Evolutionary conservation across 2,797 vertebrate genomes (phyloP).

Genomic region (Coluber constrictor): DNA sequence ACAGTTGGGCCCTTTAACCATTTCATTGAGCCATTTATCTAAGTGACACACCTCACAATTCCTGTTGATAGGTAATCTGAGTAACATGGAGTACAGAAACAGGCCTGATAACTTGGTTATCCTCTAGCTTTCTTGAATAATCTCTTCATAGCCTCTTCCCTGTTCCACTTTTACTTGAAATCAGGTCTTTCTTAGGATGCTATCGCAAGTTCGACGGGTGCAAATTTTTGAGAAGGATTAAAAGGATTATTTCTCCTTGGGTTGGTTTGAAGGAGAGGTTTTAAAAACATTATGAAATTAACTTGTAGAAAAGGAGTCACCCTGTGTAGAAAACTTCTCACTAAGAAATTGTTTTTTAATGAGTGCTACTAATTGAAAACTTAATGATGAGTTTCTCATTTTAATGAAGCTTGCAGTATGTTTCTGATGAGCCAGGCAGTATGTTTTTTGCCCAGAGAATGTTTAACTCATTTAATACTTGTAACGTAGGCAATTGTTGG

Average conservation of each 20-base stretch:
- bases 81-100: conserved; percentile 52
- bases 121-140: conserved; percentile 22
- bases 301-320: not conserved
- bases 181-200: not conserved
- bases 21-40: conserved; percentile 57
- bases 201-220: not conserved
- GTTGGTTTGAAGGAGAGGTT: not conserved
- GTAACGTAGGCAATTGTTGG: not conserved
- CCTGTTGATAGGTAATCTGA: conserved; percentile 62
- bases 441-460: not conserved
- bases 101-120: conserved; percentile 56
- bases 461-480: not conserved
- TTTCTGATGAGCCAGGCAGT: conserved; percentile 3
- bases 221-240: not conserved
- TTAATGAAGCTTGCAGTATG: not conserved
- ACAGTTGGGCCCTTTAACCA: conserved; percentile 18
- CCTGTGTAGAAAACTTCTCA: not conserved
- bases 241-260: not conserved
- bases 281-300: not conserved
- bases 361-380: conserved; percentile 13
- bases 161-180: conserved; percentile 20
- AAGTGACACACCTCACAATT: conserved; percentile 48
- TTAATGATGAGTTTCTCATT: conserved; percentile 18
- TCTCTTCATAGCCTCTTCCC: not conserved
- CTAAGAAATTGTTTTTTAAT: conserved; percentile 19